phyloP scores from a whole-genome alignment of 2,113 vertebrate species.

The Speoplatyrhinus poulsoni region DNA sequence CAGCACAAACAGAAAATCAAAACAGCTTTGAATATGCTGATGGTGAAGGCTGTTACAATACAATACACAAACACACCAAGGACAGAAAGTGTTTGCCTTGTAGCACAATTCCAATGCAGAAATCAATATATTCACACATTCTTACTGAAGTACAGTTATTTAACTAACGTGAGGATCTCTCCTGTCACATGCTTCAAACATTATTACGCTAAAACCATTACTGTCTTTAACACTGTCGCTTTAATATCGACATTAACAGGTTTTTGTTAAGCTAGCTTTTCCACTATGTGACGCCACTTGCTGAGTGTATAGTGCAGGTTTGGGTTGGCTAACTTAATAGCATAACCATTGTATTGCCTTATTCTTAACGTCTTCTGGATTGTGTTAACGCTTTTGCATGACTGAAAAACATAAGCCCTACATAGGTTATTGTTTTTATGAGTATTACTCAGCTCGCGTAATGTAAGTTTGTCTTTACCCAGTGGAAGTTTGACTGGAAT shows the following conservation, averaged over 20 bases:
- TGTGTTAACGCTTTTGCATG: conserved; percentile 70
- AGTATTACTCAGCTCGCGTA: conserved; percentile 42
- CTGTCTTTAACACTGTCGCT: conserved; percentile 20
- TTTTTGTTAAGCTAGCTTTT: conserved; percentile 36
- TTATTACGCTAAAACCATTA: conserved; percentile 15
- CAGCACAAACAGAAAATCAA: conserved; percentile 25
- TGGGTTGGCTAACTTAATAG: conserved; percentile 56
- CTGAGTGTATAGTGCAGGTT: conserved; percentile 34
- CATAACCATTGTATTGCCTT: conserved; percentile 72
- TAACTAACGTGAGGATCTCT: conserved; percentile 17
- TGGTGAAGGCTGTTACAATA: neutral
- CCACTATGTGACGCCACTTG: conserved; percentile 41
- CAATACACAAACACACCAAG: neutral
- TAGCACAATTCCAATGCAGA: conserved; percentile 52
- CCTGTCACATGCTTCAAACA: conserved; percentile 16
- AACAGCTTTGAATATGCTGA: conserved; percentile 26
- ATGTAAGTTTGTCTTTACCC: conserved; percentile 37
- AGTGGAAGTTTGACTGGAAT: conserved; percentile 33
- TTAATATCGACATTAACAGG: neutral
- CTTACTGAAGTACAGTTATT: conserved; percentile 28
- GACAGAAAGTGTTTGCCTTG: conserved; percentile 19
- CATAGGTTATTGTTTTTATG: conserved; percentile 57
- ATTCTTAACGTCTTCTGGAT: conserved; percentile 52
- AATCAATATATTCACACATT: conserved; percentile 38
- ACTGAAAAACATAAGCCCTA: conserved; percentile 33